These are phyloP conservation scores for Crambe crambe DNA, from an alignment of 37 sponge, comb jelly and placozoan genomes.

Conservation along the genomic window DNA sequence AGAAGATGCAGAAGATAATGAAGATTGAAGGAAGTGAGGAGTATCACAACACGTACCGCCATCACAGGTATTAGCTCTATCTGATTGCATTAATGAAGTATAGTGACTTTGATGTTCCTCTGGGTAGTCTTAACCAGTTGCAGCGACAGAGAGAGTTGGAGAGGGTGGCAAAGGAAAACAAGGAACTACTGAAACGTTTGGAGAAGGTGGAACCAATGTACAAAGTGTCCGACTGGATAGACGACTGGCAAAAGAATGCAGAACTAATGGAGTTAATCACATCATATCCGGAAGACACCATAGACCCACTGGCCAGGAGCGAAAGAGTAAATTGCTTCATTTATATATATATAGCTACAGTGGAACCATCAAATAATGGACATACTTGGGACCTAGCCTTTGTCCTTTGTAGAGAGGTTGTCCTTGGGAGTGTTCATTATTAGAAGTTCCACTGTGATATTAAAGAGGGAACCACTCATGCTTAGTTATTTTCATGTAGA, in stretches of 20 bases:
- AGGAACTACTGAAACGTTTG: constrained; percentile 48
- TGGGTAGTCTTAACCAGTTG: constrained; percentile 47
- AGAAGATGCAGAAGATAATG: constrained; percentile 76
- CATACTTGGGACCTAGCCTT: too few relatives aligned
- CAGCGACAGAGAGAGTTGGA: constrained; percentile 50
- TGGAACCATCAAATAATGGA: too few relatives aligned
- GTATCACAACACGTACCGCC: constrained; percentile 55
- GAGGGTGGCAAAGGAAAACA: constrained; percentile 59
- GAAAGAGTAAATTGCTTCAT: too few relatives aligned
- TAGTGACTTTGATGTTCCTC: background rate
- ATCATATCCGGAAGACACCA: constrained; percentile 39
- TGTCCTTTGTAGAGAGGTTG: too few relatives aligned
- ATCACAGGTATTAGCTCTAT: constrained; percentile 65
- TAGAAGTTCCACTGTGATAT: too few relatives aligned
- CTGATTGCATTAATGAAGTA: background rate
- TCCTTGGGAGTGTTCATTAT: too few relatives aligned
- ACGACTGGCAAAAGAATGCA: constrained; percentile 60
- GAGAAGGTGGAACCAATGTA: constrained; percentile 69
- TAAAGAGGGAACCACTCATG: too few relatives aligned
- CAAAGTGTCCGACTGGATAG: constrained; percentile 57
- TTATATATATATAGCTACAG: too few relatives aligned
- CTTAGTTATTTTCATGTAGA: too few relatives aligned
- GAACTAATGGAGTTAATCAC: constrained; percentile 57
- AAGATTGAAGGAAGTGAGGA: constrained; percentile 38
- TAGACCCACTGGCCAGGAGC: background rate